A percentile compares a stretch with the other conserved stretches of the same genome.
Conservation (phyloP, 2,113 vertebrate species). For the Furnarius figulus region DNA sequence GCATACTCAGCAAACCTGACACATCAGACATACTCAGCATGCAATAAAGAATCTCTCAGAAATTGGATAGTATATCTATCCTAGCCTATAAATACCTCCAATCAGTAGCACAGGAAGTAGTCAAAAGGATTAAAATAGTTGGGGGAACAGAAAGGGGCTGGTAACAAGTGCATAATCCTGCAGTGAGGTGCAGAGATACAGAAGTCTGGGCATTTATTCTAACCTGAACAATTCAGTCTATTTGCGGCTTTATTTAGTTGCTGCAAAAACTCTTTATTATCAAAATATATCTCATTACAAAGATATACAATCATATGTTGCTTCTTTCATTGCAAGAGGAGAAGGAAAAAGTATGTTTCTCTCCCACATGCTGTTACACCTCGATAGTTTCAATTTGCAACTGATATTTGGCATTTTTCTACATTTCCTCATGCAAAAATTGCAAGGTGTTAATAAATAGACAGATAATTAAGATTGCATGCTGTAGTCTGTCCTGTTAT, state of each 20-base stretch:
- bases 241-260: background rate
- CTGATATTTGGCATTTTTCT: background rate
- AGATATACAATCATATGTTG: background rate
- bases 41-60: background rate
- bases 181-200: background rate
- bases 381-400: background rate
- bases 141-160: background rate
- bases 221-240: background rate
- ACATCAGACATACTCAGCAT: background rate
- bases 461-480: background rate
- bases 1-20: background rate
- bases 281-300: background rate
- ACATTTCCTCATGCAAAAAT: background rate
- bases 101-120: background rate
- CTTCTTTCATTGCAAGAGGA: background rate
- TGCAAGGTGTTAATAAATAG: background rate
- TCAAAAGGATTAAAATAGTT: background rate
- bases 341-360: background rate
- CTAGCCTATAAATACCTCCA: background rate
- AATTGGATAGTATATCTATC: background rate
- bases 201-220: background rate
- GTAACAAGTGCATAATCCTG: background rate
- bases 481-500: background rate
- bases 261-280: background rate
- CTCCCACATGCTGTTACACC: background rate